Evolutionary conservation across 2,888 invertebrate species (phyloP).

Genomic region (Euproctis similis): DNA sequence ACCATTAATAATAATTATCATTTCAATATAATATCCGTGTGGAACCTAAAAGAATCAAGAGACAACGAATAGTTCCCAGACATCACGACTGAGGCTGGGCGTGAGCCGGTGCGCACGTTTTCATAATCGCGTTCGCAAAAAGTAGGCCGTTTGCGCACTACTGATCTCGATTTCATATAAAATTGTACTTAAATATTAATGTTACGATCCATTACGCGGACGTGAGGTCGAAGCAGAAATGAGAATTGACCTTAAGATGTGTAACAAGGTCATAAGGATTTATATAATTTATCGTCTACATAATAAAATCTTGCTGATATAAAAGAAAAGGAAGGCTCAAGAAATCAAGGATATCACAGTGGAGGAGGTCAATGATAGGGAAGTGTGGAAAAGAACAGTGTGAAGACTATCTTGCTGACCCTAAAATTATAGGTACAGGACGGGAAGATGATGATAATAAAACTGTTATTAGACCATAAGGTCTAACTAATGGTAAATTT

Average conservation of each 20-base stretch:
- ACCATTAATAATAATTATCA: no score
- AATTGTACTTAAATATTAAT: constrained; percentile 22
- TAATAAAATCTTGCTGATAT: no score
- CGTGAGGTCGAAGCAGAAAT: constrained; percentile 19
- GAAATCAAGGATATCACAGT: no score
- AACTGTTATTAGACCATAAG: no score
- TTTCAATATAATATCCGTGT: no score
- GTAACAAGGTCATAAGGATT: constrained; percentile 15
- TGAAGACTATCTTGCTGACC: no score
- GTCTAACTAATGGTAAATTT: no score
- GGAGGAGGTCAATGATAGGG: no score
- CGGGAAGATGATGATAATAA: no score
- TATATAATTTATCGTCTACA: background rate
- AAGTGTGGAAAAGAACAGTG: no score
- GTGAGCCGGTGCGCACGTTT: constrained; percentile 24
- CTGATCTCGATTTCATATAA: constrained; percentile 26
- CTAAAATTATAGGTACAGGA: no score
- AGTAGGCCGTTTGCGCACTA: constrained; percentile 28
- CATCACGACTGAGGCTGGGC: constrained; percentile 23
- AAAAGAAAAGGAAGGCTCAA: no score
- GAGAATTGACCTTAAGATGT: constrained; percentile 20
- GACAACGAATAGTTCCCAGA: constrained; percentile 16
- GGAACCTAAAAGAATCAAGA: constrained; percentile 6
- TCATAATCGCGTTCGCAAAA: constrained; percentile 23
- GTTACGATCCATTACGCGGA: constrained; percentile 15